These are phyloP conservation scores for Oithona nana DNA, from an alignment of 2,888 invertebrate genomes.

Conservation along the genomic window DNA sequence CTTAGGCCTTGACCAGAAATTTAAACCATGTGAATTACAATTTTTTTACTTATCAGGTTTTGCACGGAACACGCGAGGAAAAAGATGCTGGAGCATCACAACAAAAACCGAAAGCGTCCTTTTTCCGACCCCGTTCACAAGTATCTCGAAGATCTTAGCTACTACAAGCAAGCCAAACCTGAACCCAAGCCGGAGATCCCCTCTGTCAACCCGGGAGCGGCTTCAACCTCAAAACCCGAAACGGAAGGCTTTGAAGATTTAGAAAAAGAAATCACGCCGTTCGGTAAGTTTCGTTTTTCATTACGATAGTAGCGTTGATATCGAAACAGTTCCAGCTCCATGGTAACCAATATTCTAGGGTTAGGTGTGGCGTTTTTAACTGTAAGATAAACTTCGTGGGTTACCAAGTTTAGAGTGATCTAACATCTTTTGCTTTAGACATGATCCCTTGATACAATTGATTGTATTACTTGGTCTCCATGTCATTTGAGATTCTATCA, in stretches of 20 bases:
- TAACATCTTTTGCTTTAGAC: no score
- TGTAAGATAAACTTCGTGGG: no score
- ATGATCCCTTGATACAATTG: no score
- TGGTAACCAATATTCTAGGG: no score
- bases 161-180: constrained; percentile 38
- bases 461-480: no score
- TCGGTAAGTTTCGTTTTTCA: neutral
- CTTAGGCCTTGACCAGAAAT: no score
- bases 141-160: constrained; percentile 41
- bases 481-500: neutral
- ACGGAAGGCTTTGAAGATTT: constrained; percentile 32
- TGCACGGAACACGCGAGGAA: constrained; percentile 49
- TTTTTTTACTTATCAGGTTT: constrained; percentile 39
- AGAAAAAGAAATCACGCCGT: neutral
- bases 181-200: neutral
- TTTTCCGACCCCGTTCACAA: constrained; percentile 46
- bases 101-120: constrained; percentile 39
- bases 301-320: no score
- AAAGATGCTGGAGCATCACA: constrained; percentile 41
- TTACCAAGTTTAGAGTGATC: no score
- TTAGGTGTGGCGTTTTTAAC: no score
- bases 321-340: no score
- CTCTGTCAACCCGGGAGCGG: neutral
- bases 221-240: constrained; percentile 25
- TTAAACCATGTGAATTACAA: no score